Percentiles rank a stretch among this genome's conserved stretches.
Evolutionary conservation across 2,797 vertebrate species (phyloP).

Genomic region (Podargus strigoides): DNA sequence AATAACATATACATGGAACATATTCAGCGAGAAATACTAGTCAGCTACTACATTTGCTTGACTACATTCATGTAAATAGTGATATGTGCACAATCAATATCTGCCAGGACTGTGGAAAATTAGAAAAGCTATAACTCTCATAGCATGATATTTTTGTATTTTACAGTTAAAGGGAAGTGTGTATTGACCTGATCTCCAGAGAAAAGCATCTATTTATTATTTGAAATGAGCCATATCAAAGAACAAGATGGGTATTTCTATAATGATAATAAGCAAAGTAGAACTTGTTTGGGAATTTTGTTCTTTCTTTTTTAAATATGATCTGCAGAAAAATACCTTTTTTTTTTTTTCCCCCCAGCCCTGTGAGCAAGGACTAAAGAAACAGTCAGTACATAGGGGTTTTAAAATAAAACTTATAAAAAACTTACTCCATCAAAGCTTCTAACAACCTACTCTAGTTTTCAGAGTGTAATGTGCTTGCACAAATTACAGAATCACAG

Average conservation of each 20-base stretch:
- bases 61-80: constrained; percentile 4
- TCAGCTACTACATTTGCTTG: neutral
- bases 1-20: neutral
- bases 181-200: neutral
- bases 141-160: neutral
- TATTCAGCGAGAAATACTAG: neutral
- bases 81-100: neutral
- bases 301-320: neutral
- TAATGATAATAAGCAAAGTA: neutral
- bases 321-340: neutral
- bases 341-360: neutral
- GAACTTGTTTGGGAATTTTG: neutral
- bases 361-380: neutral
- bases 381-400: neutral
- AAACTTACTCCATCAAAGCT: neutral
- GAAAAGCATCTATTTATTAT: constrained; percentile 9
- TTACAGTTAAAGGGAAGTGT: neutral
- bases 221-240: constrained; percentile 21
- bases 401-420: neutral
- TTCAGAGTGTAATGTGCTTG: neutral
- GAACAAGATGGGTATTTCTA: neutral
- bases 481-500: no score
- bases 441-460: neutral
- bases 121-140: neutral
- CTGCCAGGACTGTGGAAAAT: constrained; percentile 7